phyloP scores from a whole-genome alignment of 1,140 invertebrate species.

The Platyscapa corneri region DNA sequence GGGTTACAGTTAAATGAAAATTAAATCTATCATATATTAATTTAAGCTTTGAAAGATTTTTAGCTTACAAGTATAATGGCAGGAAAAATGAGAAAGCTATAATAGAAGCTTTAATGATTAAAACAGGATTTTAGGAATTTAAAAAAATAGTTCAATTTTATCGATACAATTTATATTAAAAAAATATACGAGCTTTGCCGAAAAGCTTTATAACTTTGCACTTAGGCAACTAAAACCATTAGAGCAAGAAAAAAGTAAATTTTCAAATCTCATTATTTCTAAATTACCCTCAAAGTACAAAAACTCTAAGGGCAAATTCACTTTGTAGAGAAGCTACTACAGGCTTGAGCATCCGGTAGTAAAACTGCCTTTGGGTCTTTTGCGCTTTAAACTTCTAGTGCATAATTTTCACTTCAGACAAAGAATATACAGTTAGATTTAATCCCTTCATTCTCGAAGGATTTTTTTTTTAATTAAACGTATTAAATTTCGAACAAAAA shows the following conservation, averaged over 20 bases:
- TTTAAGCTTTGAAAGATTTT: too few relatives aligned
- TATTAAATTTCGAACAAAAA: background rate
- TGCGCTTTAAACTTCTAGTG: background rate
- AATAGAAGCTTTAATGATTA: background rate
- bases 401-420: conserved; percentile 5
- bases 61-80: too few relatives aligned
- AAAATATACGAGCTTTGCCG: background rate
- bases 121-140: background rate
- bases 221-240: too few relatives aligned
- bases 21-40: too few relatives aligned
- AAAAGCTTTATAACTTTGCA: background rate
- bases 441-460: background rate
- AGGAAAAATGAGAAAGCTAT: background rate
- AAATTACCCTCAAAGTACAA: conserved; percentile 1
- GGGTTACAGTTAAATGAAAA: too few relatives aligned
- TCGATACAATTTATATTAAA: background rate
- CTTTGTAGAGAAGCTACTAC: background rate
- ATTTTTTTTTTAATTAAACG: conserved; percentile 4
- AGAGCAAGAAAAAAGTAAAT: background rate
- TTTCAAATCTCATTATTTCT: conserved; percentile 14
- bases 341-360: background rate
- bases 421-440: background rate
- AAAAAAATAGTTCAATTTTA: background rate
- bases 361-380: conserved; percentile 2
- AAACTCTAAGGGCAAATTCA: conserved; percentile 3